Base-by-base conservation (phyloP, 1,140 invertebrate genomes). In the Pemphigus obesinymphae region DNA sequence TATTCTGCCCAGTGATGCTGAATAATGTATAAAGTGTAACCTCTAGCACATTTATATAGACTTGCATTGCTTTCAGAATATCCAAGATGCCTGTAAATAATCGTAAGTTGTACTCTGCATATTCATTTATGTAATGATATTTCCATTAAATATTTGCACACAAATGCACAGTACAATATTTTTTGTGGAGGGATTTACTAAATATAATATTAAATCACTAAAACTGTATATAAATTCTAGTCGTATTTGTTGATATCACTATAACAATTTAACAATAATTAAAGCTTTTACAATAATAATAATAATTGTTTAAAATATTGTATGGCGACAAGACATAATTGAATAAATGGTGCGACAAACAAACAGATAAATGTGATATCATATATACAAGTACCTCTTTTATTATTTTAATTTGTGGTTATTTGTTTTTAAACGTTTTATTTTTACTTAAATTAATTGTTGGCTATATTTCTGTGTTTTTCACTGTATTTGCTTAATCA, bases 131-230 rank as follows among this genome's bases (percentile, higher is more conserved):
- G 23, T 72, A 31, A 26, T 20, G 43, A 72, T 23, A 72, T 72
- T 72, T 72, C 48, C n/a, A 20, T 31, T 48, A 48, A 48, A 48
- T 72, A 15, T 72, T 72, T 72, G 43, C 68, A 48, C 43, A 72
- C 8, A 48, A 61, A 10, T 50, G 43, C 70, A 73, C 70, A 50
- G 43, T 48, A 50, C 26, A 73, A 31, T 73, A 50, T 26, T n/a
- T 61, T 15, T 73, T 48, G 70, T 50, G 70, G 43, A 31, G 70
- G 43, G 70, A 31, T 50, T 43, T 72, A 70, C 66, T 43, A 70
- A 26, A 70, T 70, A 43, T 70, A 70, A 43, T 43, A 37, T 40
- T 70, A 70, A 43, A 70, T 72, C 15, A 72, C 23, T 45, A 72
- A 45, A 72, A 72, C 29, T 26, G 20, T 26, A 70, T 17, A 6